Evolutionary conservation across 2,888 invertebrate species (phyloP), one percentile per base, ranked within the genome.

Genomic region (Caenorhabditis angaria): DNA sequence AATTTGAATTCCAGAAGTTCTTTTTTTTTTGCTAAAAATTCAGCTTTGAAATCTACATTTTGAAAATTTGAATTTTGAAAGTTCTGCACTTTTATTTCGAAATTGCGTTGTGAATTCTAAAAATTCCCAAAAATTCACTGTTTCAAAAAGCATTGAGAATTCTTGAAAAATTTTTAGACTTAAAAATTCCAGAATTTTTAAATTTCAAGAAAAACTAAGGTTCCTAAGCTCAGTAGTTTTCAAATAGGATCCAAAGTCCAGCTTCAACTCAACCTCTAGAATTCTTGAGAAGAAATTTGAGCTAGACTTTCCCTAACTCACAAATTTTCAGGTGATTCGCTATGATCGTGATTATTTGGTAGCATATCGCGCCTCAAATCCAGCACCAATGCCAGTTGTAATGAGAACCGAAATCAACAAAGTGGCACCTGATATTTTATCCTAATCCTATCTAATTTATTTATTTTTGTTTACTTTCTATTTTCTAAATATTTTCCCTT

Each of bases 311-410:
- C n/a, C n/a, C n/a, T n/a, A n/a, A n/a, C n/a, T 32, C 5, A 32
- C 5, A 32, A 8, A 4, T 56, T 68, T 68, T 29, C 68, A 68
- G 68, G 29, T 65, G n/a, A 72, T 68, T 27, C 73, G 71, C 41
- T 77, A 77, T 63, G 65, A 70, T 55, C 70, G 77, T 55, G 73
- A 70, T 14, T 41, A 24, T n/a, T 53, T 77, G 57, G 65, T 77
- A 64, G 41, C 41, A 27, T 66, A 64, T 24, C 77, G 77, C 29
- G 71, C 60, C 25, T 28, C 47, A 22, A 55, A 41, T n/a, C 27
- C 47, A 22, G 28, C 28, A 18, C 4, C 25, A n/a, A 71, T 66
- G 50, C 25, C 61, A 4, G 14, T 24, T 8, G 64, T 67, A 61
- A 71, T 71, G 71, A 60, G 57, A 20, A 35, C 60, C 8, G 66